A percentile compares a stretch with the other conserved stretches of the same genome.
Evolutionary conservation across 2,888 invertebrate species (phyloP).

Genomic region (Clusia tigrina): DNA sequence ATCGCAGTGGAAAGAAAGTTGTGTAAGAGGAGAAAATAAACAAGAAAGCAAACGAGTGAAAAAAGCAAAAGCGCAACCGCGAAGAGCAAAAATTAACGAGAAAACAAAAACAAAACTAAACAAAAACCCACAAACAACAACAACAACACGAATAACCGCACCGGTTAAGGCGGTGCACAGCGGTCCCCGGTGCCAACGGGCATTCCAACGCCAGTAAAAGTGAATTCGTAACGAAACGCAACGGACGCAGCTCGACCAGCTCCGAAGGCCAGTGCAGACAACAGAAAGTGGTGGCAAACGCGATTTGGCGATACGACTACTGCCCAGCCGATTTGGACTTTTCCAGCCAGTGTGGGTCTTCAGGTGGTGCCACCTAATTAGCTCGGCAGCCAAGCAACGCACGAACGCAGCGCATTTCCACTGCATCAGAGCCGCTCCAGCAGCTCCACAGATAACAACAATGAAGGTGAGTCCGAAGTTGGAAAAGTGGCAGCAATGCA

Average conservation of each 20-base stretch:
- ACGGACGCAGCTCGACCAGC: slow-evolving; percentile 18
- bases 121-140: too few relatives aligned
- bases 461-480: slow-evolving; percentile 37
- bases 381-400: too few relatives aligned
- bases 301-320: too few relatives aligned
- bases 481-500: neutral
- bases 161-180: neutral
- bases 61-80: slow-evolving; percentile 29
- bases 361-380: too few relatives aligned
- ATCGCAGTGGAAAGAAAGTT: slow-evolving; percentile 42
- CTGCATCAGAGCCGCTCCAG: neutral
- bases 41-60: slow-evolving; percentile 29
- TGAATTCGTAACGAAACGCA: slow-evolving; percentile 24
- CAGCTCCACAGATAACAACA: slow-evolving; percentile 9
- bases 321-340: too few relatives aligned
- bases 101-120: too few relatives aligned
- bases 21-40: slow-evolving; percentile 31
- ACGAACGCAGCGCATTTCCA: too few relatives aligned
- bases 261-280: too few relatives aligned
- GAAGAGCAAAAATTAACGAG: slow-evolving; percentile 29
- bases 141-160: slow-evolving; percentile 13
- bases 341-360: too few relatives aligned
- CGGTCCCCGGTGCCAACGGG: neutral
- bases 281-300: neutral
- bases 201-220: slow-evolving; percentile 25